These are phyloP conservation scores for Anaspis maculata DNA, from an alignment of 2,888 invertebrate genomes.

Conservation along the genomic window DNA sequence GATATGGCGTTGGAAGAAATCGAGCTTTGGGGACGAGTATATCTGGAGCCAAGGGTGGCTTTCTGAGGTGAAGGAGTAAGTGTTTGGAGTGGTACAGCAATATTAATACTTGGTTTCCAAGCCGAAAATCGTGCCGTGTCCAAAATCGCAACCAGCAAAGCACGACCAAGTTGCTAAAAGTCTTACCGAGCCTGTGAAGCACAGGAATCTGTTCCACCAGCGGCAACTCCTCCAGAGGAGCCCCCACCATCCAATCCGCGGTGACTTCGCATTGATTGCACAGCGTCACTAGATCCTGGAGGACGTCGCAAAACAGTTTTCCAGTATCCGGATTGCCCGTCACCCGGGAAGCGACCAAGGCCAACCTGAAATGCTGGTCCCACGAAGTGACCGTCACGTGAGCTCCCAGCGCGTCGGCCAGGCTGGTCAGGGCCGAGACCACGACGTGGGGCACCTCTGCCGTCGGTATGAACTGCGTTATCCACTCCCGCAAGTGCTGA, in stretches of 20 bases:
- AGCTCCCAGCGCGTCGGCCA: constrained; percentile 70
- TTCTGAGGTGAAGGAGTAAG: no score
- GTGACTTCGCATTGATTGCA: constrained; percentile 71
- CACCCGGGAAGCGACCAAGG: constrained; percentile 45
- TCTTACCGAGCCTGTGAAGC: constrained; percentile 57
- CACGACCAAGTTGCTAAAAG: no score
- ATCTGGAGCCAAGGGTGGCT: no score
- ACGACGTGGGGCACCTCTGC: constrained; percentile 55
- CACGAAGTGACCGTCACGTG: constrained; percentile 73
- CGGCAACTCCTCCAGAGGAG: constrained; percentile 67
- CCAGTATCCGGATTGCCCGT: constrained; percentile 33
- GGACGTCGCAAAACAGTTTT: constrained; percentile 51
- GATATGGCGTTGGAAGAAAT: no score
- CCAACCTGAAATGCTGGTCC: constrained; percentile 58
- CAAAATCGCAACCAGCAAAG: no score
- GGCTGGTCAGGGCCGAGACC: constrained; percentile 60
- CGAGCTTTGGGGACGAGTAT: no score
- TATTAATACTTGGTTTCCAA: no score
- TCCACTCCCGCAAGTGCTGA: constrained; percentile 58
- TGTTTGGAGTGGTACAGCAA: no score
- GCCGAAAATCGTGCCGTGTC: no score
- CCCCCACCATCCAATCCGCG: constrained; percentile 61
- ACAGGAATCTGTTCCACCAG: constrained; percentile 78
- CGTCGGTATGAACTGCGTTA: constrained; percentile 51
- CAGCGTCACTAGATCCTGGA: constrained; percentile 60